Evolutionary conservation across 2,888 invertebrate species (phyloP).

Genomic region (Lucinisca nassula): DNA sequence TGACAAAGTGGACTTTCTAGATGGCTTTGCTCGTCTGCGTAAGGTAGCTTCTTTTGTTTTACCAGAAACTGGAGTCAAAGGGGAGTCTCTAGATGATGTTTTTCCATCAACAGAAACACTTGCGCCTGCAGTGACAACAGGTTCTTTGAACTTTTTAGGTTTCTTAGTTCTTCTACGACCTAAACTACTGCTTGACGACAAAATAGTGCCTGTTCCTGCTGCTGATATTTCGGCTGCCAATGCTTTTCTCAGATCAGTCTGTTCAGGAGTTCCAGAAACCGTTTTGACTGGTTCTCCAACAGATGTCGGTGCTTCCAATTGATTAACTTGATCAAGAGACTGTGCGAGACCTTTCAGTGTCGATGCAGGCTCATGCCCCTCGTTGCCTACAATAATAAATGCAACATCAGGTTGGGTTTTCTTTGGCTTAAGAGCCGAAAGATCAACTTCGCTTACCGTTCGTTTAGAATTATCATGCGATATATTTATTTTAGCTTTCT

Average conservation of each 20-base stretch:
- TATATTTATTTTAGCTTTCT: conserved; percentile 1
- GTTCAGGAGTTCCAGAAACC: background rate
- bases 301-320: background rate
- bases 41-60: too few species aligned
- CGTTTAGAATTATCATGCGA: background rate
- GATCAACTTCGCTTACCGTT: background rate
- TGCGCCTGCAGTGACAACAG: too few species aligned
- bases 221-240: background rate
- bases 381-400: background rate
- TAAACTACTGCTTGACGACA: too few species aligned
- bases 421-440: background rate
- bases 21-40: too few species aligned
- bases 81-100: too few species aligned
- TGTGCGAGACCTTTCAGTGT: background rate
- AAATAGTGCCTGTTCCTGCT: too few species aligned
- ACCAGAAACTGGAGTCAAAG: too few species aligned
- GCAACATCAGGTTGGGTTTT: background rate
- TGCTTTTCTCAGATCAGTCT: background rate
- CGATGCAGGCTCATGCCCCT: background rate
- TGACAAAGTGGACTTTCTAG: too few species aligned
- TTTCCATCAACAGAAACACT: too few species aligned
- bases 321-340: background rate
- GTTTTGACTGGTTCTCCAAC: background rate
- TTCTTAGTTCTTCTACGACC: too few species aligned
- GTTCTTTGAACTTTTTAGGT: too few species aligned